A percentile compares a stretch with the other conserved stretches of the same genome.
Evolutionary conservation across 2,888 invertebrate genomes (phyloP).

Genomic region (Agrenia bidenticulata): DNA sequence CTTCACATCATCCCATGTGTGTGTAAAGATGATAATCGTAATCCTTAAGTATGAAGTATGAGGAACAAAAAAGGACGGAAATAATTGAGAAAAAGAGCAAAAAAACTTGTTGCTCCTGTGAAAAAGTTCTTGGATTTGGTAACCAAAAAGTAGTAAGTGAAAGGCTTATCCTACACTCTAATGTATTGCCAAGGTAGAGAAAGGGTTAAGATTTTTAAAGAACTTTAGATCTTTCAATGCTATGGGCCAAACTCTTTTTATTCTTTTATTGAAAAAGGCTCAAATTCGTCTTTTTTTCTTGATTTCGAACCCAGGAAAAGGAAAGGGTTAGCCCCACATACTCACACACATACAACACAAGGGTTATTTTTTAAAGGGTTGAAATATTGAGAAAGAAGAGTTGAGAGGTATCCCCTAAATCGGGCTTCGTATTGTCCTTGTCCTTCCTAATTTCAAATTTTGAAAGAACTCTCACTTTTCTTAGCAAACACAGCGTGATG

Average conservation of each 20-base stretch:
- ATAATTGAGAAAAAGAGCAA: conserved; percentile 31
- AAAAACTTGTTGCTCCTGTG: conserved; percentile 18
- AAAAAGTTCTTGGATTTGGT: neutral
- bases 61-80: conserved; percentile 34
- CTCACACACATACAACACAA: too few species aligned
- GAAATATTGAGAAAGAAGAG: conserved; percentile 4
- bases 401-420: conserved; percentile 12
- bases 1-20: too few species aligned
- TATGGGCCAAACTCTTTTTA: neutral
- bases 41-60: conserved; percentile 1
- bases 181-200: conserved; percentile 9
- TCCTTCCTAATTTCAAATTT: conserved; percentile 11
- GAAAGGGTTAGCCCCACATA: too few species aligned
- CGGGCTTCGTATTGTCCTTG: conserved; percentile 12
- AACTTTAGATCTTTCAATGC: neutral
- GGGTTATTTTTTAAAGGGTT: too few species aligned
- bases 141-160: neutral
- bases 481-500: conserved; percentile 26
- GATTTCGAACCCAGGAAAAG: neutral
- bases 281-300: conserved; percentile 9
- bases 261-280: conserved; percentile 3
- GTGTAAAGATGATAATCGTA: conserved; percentile 2
- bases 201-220: conserved; percentile 23
- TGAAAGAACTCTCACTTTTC: conserved; percentile 24
- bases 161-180: neutral